A percentile compares a stretch with the other conserved stretches of the same genome.
These are phyloP conservation scores for Penaeus japonicus DNA, from an alignment of 1,140 invertebrate species.

Conservation along the genomic window DNA sequence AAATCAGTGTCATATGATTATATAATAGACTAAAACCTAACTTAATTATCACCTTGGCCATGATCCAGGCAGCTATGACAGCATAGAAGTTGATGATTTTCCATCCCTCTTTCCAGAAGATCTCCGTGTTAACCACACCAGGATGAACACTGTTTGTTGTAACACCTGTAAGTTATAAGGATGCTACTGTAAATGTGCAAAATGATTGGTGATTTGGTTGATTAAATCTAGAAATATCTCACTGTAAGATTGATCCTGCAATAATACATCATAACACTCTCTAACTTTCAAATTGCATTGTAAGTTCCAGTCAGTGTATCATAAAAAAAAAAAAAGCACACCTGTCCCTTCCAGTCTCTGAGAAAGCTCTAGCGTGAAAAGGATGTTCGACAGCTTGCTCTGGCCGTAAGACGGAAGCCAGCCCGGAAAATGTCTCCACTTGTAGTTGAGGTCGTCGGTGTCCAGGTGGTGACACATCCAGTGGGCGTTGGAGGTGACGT, in stretches of 20 bases:
- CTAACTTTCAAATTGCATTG: no score
- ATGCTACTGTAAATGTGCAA: no score
- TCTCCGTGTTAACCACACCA: neutral
- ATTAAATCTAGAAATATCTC: no score
- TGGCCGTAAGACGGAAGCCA: neutral
- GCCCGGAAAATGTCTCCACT: neutral
- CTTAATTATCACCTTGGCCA: neutral
- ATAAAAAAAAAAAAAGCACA: neutral
- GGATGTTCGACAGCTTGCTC: conserved; percentile 24
- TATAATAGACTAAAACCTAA: no score
- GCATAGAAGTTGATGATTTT: neutral
- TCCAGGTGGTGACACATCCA: neutral
- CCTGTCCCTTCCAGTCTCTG: neutral
- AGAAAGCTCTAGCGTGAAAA: conserved; percentile 17
- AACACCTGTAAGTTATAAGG: neutral
- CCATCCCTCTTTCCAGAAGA: neutral
- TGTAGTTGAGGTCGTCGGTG: conserved; percentile 22
- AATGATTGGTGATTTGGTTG: no score
- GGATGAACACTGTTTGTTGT: conserved; percentile 8
- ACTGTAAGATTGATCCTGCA: no score
- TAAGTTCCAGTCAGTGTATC: neutral
- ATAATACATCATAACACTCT: no score
- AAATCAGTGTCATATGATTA: neutral
- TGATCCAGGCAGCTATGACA: neutral
- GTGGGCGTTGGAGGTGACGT: conserved; percentile 11